phyloP scores from a whole-genome alignment of 92 coral and sea anemone genomes.

The Isaurus tuberculatus region DNA sequence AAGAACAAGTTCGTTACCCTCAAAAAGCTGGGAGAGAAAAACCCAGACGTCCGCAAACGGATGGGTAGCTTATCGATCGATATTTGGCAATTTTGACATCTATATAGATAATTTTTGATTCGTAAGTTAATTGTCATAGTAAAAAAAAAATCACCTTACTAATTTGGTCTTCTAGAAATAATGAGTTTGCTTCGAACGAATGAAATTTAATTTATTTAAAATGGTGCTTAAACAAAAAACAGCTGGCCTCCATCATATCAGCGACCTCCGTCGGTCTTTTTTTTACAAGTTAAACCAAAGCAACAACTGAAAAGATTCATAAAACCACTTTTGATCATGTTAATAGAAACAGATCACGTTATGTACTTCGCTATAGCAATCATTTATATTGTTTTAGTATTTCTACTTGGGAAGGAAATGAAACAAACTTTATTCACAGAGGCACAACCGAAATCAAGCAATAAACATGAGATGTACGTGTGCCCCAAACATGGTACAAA shows the following conservation, averaged over 20 bases:
- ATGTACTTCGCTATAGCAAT: constrained; percentile 13
- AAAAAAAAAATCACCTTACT: no score
- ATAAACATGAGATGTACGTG: constrained; percentile 7
- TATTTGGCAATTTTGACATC: no score
- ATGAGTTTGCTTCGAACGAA: neutral
- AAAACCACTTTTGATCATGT: constrained; percentile 1
- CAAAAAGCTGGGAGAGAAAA: no score
- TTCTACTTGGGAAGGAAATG: constrained; percentile 28
- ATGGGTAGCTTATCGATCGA: no score
- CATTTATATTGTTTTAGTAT: constrained; percentile 8
- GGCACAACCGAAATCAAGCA: constrained; percentile 17
- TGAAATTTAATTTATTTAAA: neutral
- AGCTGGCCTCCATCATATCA: neutral
- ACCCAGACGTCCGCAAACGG: no score
- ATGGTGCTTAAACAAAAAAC: neutral
- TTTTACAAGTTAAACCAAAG: neutral
- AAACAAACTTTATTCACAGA: constrained; percentile 30
- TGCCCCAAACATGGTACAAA: constrained; percentile 28
- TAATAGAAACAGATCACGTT: constrained; percentile 29
- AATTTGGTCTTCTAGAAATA: neutral
- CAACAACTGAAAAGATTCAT: neutral
- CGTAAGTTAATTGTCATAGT: no score
- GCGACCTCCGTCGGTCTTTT: neutral
- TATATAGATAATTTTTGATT: no score
- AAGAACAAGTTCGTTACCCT: no score